Evolutionary conservation across 2,888 invertebrate genomes (phyloP).

Genomic region (Noctuana brunneofusca): DNA sequence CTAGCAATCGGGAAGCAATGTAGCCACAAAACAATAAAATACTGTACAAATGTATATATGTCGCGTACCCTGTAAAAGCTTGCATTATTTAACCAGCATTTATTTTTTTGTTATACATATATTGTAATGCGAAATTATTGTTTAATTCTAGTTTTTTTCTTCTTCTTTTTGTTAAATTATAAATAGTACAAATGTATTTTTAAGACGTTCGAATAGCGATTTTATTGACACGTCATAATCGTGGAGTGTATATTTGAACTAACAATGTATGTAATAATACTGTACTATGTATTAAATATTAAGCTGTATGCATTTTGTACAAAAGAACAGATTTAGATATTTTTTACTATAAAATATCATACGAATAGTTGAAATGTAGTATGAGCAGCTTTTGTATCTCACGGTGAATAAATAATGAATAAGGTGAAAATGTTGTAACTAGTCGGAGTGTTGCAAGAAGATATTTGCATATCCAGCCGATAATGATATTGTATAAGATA

Average conservation of each 20-base stretch:
- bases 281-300: conserved; percentile 51
- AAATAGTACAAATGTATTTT: conserved; percentile 78
- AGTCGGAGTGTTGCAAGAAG: conserved; percentile 63
- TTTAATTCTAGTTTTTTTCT: conserved; percentile 46
- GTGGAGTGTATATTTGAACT: conserved; percentile 60
- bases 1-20: conserved; percentile 31
- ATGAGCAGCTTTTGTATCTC: conserved; percentile 71
- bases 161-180: conserved; percentile 64
- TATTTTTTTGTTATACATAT: conserved; percentile 51
- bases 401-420: conserved; percentile 53
- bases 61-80: conserved; percentile 48
- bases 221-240: conserved; percentile 41
- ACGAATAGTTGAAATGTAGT: conserved; percentile 53
- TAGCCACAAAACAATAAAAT: conserved; percentile 44
- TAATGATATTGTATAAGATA: conserved; percentile 61
- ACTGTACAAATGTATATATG: conserved; percentile 64
- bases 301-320: conserved; percentile 71
- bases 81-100: conserved; percentile 54
- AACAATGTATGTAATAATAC: conserved; percentile 47
- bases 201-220: conserved; percentile 54
- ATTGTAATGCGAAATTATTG: conserved; percentile 41
- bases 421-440: conserved; percentile 58
- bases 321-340: conserved; percentile 67
- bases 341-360: conserved; percentile 65
- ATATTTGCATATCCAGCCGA: conserved; percentile 61